Evolutionary conservation across 2,888 invertebrate genomes (phyloP), one percentile per base, ranked within the genome.

Genomic region (Tholera decimalis): DNA sequence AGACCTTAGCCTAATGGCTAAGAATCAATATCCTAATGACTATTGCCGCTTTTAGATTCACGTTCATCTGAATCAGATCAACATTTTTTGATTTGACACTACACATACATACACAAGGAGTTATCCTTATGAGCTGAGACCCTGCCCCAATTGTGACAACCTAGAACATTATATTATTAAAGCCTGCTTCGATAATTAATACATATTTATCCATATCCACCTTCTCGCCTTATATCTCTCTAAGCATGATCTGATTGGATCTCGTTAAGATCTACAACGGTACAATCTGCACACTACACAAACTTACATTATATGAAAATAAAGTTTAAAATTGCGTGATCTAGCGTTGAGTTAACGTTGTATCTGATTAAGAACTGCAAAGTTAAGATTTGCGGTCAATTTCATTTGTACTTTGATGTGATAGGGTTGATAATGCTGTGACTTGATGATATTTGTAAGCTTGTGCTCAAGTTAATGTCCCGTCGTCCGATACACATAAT

Each of bases 71-170:
- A 71, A 47, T 41, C 7, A 0, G 15, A 15, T 26, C 30, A 49
- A 41, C 22, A 56, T 35, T 74, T 73, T 74, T 57, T n/a, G 47
- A 74, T 3, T 35, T 15, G n/a, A 44, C 51, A 39, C 3, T 33
- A 28, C 63, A 58, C 46, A 28, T 26, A 50, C 26, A 33, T 11
- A 49, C 51, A 65, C 47, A 67, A 55, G 75, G 69, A 26, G 55
- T 75, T 73, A 79, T 74, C 79, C 79, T 74, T 73, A 63, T 37
- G 41, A 18, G 53, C 30, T n/a, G 39, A 66, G 81, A 61, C 78
- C 80, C 67, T 80, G 80, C 50, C 67, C 83, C 61, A 77, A 67
- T 77, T 83, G 62, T 77, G 53, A 73, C 70, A 80, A 65, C 61
- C 80, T 83, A 80, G 83, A 77, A 44, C 51, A 63, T 54, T 67